These are phyloP conservation scores for Stegastes partitus DNA, from an alignment of 2,113 vertebrate species.

Conservation along the genomic window DNA sequence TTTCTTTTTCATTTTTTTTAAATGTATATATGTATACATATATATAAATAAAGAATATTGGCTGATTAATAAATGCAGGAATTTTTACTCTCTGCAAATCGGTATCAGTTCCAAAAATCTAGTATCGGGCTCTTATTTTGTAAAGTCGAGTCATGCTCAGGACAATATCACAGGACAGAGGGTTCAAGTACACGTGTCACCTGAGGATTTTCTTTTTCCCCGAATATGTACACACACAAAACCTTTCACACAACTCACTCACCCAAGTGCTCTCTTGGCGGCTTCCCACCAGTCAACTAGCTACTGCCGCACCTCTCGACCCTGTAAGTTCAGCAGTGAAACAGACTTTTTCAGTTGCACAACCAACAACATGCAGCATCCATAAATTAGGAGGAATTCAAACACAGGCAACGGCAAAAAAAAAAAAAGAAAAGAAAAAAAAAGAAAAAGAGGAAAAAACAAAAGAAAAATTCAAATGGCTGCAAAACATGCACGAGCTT, in stretches of 20 bases:
- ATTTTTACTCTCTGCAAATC: too few relatives aligned
- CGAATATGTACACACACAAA: slow-evolving; percentile 31
- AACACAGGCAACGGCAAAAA: slow-evolving; percentile 47
- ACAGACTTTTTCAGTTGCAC: slow-evolving; percentile 56
- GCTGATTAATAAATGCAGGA: too few relatives aligned
- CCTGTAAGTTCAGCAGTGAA: slow-evolving; percentile 61
- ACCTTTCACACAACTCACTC: slow-evolving; percentile 36
- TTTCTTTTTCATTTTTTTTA: too few relatives aligned
- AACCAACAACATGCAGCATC: slow-evolving; percentile 71
- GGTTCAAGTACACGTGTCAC: slow-evolving; percentile 40
- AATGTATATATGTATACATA: too few relatives aligned
- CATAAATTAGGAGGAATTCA: slow-evolving; percentile 74
- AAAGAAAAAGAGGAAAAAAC: too few relatives aligned
- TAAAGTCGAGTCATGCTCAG: slow-evolving; percentile 13
- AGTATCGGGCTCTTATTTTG: too few relatives aligned
- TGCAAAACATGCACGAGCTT: slow-evolving; percentile 76
- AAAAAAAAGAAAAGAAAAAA: too few relatives aligned
- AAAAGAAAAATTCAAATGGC: slow-evolving; percentile 61
- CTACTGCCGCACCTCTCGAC: slow-evolving; percentile 48
- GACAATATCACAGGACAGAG: slow-evolving; percentile 40
- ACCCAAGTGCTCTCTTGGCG: slow-evolving; percentile 66
- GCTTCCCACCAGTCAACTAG: slow-evolving; percentile 38
- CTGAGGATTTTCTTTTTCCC: neutral
- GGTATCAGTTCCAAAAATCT: too few relatives aligned
- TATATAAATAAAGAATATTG: too few relatives aligned